A percentile compares a stretch with the other conserved stretches of the same genome.
These are phyloP conservation scores for Tachyglossus aculeatus DNA, from an alignment of 2,797 vertebrate genomes.

Conservation along the genomic window DNA sequence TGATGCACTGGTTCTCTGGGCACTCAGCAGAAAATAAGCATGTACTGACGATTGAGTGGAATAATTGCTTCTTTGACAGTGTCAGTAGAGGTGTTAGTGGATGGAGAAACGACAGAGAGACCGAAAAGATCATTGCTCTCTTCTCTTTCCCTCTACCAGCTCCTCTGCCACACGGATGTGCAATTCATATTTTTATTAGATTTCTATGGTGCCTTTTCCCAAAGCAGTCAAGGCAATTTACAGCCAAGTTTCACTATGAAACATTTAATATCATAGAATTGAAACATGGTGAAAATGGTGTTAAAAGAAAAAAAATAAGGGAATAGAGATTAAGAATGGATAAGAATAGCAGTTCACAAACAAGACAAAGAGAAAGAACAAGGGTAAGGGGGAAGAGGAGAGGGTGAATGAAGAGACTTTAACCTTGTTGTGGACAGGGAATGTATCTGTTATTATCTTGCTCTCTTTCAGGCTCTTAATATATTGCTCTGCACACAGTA, in stretches of 20 bases:
- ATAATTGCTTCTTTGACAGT: constrained; percentile 71
- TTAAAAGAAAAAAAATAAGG: no score
- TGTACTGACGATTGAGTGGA: constrained; percentile 63
- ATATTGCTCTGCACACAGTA: no score
- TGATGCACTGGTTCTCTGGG: constrained; percentile 31
- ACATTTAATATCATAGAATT: neutral
- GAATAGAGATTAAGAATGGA: no score
- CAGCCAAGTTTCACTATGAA: neutral
- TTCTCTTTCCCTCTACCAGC: neutral
- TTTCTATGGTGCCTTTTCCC: neutral
- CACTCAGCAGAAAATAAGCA: constrained; percentile 65
- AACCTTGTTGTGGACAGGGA: no score
- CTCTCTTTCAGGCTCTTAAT: no score
- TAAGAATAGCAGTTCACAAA: no score
- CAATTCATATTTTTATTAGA: neutral
- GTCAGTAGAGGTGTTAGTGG: constrained; percentile 39
- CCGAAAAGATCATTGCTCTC: neutral
- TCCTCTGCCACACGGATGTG: neutral
- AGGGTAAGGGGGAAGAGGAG: no score
- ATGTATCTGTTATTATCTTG: no score
- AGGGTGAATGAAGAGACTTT: neutral
- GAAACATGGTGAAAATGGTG: neutral
- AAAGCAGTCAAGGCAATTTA: neutral
- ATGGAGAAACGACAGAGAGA: neutral
- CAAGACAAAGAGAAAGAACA: no score